These are phyloP conservation scores for Isoperla grammatica DNA, from an alignment of 2,888 invertebrate genomes.

Conservation along the genomic window DNA sequence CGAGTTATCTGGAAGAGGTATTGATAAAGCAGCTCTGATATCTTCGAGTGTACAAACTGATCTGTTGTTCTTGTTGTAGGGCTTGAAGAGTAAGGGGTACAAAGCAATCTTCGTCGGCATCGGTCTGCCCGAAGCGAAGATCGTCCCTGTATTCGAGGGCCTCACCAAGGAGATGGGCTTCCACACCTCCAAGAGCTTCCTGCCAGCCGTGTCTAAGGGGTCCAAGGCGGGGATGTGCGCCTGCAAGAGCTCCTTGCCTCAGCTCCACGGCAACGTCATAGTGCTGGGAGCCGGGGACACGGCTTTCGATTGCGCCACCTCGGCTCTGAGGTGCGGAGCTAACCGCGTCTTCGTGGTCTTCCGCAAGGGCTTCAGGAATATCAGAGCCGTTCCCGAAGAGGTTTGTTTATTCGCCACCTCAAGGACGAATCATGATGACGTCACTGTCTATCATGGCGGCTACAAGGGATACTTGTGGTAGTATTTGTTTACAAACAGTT, in stretches of 20 bases:
- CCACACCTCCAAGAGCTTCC: slow-evolving; percentile 89
- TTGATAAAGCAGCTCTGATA: too few species aligned
- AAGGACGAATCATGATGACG: too few species aligned
- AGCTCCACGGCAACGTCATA: slow-evolving; percentile 73
- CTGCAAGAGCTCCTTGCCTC: slow-evolving; percentile 69
- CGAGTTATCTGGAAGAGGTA: too few species aligned
- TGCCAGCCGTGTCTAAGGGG: slow-evolving; percentile 80
- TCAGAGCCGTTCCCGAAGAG: slow-evolving; percentile 97
- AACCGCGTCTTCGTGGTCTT: slow-evolving; percentile 88
- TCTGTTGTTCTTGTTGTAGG: slow-evolving; percentile 43
- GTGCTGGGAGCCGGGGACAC: slow-evolving; percentile 98
- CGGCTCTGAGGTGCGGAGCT: slow-evolving; percentile 92
- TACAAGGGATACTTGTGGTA: too few species aligned
- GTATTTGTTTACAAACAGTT: too few species aligned
- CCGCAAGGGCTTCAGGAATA: slow-evolving; percentile 88
- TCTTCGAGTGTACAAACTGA: too few species aligned
- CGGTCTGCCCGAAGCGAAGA: slow-evolving; percentile 87
- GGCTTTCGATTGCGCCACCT: slow-evolving; percentile 98
- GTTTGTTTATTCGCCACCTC: too few species aligned
- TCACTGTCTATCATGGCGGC: too few species aligned
- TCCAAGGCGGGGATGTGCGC: slow-evolving; percentile 84
- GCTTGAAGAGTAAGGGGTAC: slow-evolving; percentile 61
- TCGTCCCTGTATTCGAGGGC: slow-evolving; percentile 67
- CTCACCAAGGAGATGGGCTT: slow-evolving; percentile 79
- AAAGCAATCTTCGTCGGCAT: slow-evolving; percentile 80